Percentiles rank a stretch among this genome's conserved stretches.
These are phyloP conservation scores for Saccostrea cuccullata DNA, from an alignment of 1,140 invertebrate genomes.

Conservation along the genomic window DNA sequence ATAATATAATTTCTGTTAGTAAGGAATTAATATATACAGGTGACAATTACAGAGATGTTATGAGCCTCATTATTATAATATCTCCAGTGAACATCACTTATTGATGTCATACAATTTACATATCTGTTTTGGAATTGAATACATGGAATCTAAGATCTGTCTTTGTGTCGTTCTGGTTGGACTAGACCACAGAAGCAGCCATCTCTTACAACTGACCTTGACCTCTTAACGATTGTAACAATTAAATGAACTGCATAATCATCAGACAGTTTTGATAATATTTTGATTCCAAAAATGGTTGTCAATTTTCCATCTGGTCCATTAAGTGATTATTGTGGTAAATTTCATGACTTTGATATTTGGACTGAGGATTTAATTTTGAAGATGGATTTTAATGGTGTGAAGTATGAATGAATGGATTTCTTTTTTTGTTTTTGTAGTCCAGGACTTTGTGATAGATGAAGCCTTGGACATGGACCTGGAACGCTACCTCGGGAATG, in stretches of 20 bases:
- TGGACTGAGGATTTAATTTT: background rate
- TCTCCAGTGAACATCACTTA: background rate
- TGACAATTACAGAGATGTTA: conserved; percentile 1
- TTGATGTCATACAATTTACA: conserved; percentile 31
- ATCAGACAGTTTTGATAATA: background rate
- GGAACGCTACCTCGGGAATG: conserved; percentile 24
- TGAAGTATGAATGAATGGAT: background rate
- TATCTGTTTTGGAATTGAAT: conserved; percentile 19
- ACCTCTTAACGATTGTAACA: background rate
- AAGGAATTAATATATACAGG: conserved; percentile 7
- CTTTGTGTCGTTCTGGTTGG: background rate
- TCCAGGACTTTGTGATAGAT: conserved; percentile 19
- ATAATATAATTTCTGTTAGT: background rate
- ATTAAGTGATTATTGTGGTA: conserved; percentile 14
- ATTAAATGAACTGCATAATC: conserved; percentile 14
- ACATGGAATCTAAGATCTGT: background rate
- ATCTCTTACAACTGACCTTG: background rate
- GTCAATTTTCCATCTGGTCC: conserved; percentile 24
- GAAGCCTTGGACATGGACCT: conserved; percentile 32
- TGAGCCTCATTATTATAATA: conserved; percentile 25
- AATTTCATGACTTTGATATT: background rate
- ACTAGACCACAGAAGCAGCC: background rate
- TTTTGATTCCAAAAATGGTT: background rate
- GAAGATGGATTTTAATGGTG: background rate
- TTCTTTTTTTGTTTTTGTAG: conserved; percentile 12